A percentile compares a stretch with the other conserved stretches of the same genome.
phyloP scores from a whole-genome alignment of 1,140 invertebrate genomes.

The Ctenoplectra terminalis region DNA sequence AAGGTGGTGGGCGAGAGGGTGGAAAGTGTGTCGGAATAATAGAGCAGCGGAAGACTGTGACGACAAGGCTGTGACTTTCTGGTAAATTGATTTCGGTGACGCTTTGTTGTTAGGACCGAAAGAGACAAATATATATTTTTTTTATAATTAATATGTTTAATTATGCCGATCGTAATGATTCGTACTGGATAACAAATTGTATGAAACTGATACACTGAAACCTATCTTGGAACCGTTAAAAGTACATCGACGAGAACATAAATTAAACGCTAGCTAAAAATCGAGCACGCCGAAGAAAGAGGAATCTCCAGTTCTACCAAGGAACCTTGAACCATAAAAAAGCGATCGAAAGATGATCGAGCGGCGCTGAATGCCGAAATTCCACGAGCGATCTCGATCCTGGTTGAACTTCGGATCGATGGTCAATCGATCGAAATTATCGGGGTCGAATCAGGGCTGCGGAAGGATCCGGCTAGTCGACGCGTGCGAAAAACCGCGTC shows the following conservation, averaged over 20 bases:
- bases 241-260: too few species aligned
- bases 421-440: constrained; percentile 28
- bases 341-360: not conserved
- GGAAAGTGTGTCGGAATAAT: constrained; percentile 1
- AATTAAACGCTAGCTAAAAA: too few species aligned
- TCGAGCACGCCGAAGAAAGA: too few species aligned
- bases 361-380: not conserved
- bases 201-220: too few species aligned
- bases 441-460: not conserved
- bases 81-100: not conserved
- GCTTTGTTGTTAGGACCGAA: not conserved
- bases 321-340: too few species aligned
- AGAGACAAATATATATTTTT: too few species aligned
- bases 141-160: too few species aligned
- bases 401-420: not conserved
- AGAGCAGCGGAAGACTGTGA: not conserved
- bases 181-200: too few species aligned
- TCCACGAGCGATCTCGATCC: not conserved
- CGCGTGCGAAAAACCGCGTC: constrained; percentile 69
- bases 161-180: too few species aligned
- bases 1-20: not conserved
- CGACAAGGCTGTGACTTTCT: not conserved
- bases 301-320: too few species aligned
- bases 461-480: not conserved
- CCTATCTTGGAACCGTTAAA: too few species aligned